Base-by-base conservation (phyloP, 2,113 vertebrate genomes). In the Etia nguti region DNA sequence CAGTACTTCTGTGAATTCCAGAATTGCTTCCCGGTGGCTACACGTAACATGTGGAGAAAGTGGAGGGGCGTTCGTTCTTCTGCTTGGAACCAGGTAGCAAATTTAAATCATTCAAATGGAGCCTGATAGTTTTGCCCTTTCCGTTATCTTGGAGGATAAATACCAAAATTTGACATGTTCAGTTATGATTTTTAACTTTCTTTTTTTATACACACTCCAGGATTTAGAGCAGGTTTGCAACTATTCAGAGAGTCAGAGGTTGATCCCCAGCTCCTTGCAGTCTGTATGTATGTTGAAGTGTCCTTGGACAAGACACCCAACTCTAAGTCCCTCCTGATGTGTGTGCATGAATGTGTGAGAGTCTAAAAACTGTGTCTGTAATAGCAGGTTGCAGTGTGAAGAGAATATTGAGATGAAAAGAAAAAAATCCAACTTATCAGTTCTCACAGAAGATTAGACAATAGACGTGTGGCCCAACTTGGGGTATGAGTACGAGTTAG, bases 191-290 rank as follows among this genome's bases (percentile, higher is more conserved):
- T 62, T 36, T n/a, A 36, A 10, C 15, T 2, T 8, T 5, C 0
- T 1, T 0, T 2, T 34, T 34, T 31, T n/a, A n/a, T n/a, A n/a
- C 4, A 3, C 26, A n/a, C 29, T 20, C n/a, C 10, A 62, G 31
- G 36, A 62, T 62, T 70, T 46, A 46, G 5, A 46, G 68, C 8
- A 43, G 65, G 65, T 70, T 70, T 24, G 8, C 68, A 46, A 26
- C 38, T 73, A 26, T 26, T 73, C 24, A 43, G 38, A 18, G 4
- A 38, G 13, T 73, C 22, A 46, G 65, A 24, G 38, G 38, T 26
- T 73, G 22, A 73, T 26, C 38, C 38, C 13, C 22, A 24, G 3
- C n/a, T 22, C 12, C 20, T 22, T 41, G 36, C 6, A 4, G 60
- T 65, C 1, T 38, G 31, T 65, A 31, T 60, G 15, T 10, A 36